A percentile compares a stretch with the other conserved stretches of the same genome.
Evolutionary conservation across 2,113 vertebrate genomes (phyloP).

Genomic region (Rhizomys pruinosus): DNA sequence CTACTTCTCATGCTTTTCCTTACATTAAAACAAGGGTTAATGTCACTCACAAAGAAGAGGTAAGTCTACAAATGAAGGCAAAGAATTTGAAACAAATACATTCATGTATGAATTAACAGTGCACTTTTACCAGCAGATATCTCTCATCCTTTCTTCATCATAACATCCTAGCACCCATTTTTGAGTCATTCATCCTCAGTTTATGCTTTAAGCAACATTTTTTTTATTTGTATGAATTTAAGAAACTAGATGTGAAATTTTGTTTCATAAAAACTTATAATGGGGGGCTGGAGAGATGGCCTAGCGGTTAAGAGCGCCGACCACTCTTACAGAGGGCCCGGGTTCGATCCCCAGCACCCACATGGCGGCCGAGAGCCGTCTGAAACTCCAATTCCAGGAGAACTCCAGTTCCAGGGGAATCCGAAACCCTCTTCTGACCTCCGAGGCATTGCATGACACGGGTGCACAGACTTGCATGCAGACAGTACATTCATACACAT

Average conservation of each 20-base stretch:
- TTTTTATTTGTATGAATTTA: neutral
- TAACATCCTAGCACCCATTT: neutral
- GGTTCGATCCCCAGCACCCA: no score
- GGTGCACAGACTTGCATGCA: no score
- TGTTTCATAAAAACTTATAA: neutral
- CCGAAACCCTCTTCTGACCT: no score
- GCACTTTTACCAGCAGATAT: neutral
- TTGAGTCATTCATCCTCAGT: neutral
- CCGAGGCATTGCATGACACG: no score
- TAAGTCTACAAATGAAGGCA: slow-evolving; percentile 73
- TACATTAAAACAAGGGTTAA: slow-evolving; percentile 99
- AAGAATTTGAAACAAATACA: neutral
- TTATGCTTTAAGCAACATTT: slow-evolving; percentile 2
- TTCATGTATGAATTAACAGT: neutral
- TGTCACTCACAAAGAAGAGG: slow-evolving; percentile 99
- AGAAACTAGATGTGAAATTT: slow-evolving; percentile 46
- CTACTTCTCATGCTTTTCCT: slow-evolving; percentile 97
- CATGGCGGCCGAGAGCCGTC: no score
- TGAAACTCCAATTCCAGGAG: no score
- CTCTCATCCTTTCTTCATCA: neutral
- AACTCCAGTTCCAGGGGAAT: no score
- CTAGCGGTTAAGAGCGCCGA: no score
- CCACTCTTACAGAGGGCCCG: no score
- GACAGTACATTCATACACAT: no score
- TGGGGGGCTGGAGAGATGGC: no score